Evolutionary conservation across 1,140 invertebrate species (phyloP).

Genomic region (Zaprionus davidi): DNA sequence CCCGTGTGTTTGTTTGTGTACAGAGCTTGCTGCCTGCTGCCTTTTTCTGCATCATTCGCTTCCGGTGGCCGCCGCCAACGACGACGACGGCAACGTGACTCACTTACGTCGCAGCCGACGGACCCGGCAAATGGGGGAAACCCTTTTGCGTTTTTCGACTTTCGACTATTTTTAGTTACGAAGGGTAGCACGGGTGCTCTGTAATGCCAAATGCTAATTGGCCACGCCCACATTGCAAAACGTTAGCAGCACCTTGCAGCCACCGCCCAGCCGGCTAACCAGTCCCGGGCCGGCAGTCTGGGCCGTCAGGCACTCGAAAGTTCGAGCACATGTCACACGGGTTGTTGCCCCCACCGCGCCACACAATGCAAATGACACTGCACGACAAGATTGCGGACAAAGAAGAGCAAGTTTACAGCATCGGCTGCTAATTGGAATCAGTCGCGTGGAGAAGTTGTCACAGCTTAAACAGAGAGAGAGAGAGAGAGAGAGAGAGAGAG

Average conservation of each 20-base stretch:
- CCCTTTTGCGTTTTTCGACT: conserved; percentile 32
- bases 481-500: background rate
- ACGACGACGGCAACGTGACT: conserved; percentile 63
- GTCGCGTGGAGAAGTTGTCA: background rate
- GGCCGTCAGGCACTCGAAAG: conserved; percentile 66
- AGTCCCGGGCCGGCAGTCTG: conserved; percentile 23
- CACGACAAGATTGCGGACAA: conserved; percentile 7
- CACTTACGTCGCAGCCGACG: conserved; percentile 41
- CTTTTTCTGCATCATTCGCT: conserved; percentile 78
- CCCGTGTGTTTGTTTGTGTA: conserved; percentile 21
- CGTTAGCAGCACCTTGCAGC: conserved; percentile 1
- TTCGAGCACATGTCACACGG: conserved; percentile 75
- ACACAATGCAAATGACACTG: conserved; percentile 25
- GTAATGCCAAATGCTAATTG: conserved; percentile 64
- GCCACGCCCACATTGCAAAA: conserved; percentile 54
- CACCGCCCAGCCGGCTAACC: background rate
- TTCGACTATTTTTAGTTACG: conserved; percentile 26
- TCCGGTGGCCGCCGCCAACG: conserved; percentile 50
- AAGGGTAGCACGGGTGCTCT: conserved; percentile 8
- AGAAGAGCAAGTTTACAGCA: background rate
- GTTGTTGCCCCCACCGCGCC: conserved; percentile 65
- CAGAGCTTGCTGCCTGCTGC: conserved; percentile 35
- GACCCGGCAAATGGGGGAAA: conserved; percentile 37
- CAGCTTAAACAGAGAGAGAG: background rate
- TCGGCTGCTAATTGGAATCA: background rate